phyloP scores from a whole-genome alignment of 2,888 invertebrate genomes.

The Nineta flava region DNA sequence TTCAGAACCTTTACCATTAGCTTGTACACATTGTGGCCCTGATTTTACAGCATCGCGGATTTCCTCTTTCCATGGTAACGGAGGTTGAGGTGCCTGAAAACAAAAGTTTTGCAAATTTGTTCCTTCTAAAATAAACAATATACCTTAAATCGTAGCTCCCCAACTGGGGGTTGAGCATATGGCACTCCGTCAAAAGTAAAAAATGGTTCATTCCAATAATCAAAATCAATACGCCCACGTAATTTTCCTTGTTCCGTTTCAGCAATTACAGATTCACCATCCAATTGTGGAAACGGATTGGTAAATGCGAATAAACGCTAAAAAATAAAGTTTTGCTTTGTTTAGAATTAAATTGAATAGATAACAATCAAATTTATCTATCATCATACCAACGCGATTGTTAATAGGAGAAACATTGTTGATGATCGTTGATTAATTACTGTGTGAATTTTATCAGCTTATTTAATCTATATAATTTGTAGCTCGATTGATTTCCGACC shows the following conservation, averaged over 20 bases:
- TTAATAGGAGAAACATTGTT: no score
- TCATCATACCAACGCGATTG: no score
- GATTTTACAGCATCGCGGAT: background rate
- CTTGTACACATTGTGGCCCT: background rate
- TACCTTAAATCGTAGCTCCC: background rate
- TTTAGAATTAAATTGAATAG: no score
- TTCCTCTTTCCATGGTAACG: background rate
- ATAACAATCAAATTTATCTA: no score
- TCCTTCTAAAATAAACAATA: background rate
- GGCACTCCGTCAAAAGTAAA: background rate
- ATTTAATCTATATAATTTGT: no score
- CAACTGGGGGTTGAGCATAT: background rate
- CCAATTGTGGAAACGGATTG: background rate
- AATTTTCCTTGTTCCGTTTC: background rate
- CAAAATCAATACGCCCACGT: background rate
- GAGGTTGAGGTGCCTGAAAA: background rate
- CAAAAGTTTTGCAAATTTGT: background rate
- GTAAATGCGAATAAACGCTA: no score
- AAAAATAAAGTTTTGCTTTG: no score
- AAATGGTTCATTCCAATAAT: background rate
- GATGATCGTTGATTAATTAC: no score
- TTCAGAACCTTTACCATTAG: background rate
- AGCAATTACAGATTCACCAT: background rate
- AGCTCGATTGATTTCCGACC: no score
- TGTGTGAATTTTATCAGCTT: no score